phyloP scores from a whole-genome alignment of 2,113 vertebrate genomes.

The Mesembrinibis cayennensis region DNA sequence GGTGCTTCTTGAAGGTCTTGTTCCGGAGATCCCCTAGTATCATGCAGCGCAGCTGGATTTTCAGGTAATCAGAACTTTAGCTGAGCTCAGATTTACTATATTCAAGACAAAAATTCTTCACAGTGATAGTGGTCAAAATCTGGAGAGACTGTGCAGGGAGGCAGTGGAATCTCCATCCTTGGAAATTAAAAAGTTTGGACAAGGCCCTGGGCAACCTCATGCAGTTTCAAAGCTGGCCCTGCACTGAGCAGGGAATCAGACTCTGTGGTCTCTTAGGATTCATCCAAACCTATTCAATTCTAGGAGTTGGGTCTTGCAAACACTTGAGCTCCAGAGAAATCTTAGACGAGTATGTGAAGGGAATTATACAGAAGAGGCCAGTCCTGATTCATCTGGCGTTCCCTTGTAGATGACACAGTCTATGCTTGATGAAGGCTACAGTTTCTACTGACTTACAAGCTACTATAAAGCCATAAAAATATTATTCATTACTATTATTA shows the following conservation, averaged over 20 bases:
- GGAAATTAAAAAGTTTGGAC: not conserved
- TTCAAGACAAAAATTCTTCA: not conserved
- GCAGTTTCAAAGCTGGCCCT: not conserved
- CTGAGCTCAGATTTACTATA: not conserved
- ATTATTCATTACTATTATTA: not conserved
- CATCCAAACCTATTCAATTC: not conserved
- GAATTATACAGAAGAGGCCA: not conserved
- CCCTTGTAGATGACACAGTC: not conserved
- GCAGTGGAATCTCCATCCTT: not conserved
- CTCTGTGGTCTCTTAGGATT: not conserved
- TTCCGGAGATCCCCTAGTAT: not conserved
- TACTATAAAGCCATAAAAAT: not conserved
- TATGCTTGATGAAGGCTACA: not conserved
- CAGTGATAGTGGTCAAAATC: not conserved
- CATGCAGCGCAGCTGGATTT: rapidly evolving
- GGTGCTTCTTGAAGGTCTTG: not conserved
- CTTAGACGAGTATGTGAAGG: rapidly evolving
- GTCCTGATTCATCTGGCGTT: not conserved
- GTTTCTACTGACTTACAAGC: not conserved
- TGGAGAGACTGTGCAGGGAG: not conserved
- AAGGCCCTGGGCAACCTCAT: not conserved
- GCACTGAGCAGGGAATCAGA: not conserved
- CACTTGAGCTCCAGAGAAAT: not conserved
- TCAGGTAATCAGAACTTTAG: not conserved
- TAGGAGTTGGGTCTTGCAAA: not conserved